phyloP scores from a whole-genome alignment of 2,797 vertebrate genomes.

The Syndactyla subalaris region DNA sequence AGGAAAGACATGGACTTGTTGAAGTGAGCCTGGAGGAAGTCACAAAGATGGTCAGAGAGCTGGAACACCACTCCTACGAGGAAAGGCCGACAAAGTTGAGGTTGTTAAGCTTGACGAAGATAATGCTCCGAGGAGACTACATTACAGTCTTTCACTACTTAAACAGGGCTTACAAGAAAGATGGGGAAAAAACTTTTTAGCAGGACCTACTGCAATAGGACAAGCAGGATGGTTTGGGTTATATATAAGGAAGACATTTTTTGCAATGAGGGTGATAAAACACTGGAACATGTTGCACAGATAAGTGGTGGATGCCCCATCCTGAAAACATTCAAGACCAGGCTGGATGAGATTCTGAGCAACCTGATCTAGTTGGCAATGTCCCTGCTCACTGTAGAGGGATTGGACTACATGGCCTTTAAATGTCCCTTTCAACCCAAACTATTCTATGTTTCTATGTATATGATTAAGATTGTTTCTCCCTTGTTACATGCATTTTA shows the following conservation, averaged over 20 bases:
- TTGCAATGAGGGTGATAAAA: background rate
- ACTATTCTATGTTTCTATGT: background rate
- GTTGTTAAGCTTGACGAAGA: background rate
- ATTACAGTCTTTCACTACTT: background rate
- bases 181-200: background rate
- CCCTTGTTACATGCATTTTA: background rate
- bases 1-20: background rate
- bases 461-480: background rate
- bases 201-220: background rate
- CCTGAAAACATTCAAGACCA: background rate
- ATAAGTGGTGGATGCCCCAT: background rate
- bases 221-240: background rate
- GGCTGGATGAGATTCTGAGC: background rate
- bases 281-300: background rate
- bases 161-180: background rate
- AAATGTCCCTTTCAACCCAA: background rate
- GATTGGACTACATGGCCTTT: background rate
- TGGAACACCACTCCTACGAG: background rate
- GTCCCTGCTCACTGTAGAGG: background rate
- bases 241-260: background rate
- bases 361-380: background rate
- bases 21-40: rapidly evolving
- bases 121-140: background rate
- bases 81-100: background rate
- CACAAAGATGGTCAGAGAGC: background rate